These are phyloP conservation scores for Ranitomeya imitator DNA, from an alignment of 2,113 vertebrate genomes.

Conservation along the genomic window DNA sequence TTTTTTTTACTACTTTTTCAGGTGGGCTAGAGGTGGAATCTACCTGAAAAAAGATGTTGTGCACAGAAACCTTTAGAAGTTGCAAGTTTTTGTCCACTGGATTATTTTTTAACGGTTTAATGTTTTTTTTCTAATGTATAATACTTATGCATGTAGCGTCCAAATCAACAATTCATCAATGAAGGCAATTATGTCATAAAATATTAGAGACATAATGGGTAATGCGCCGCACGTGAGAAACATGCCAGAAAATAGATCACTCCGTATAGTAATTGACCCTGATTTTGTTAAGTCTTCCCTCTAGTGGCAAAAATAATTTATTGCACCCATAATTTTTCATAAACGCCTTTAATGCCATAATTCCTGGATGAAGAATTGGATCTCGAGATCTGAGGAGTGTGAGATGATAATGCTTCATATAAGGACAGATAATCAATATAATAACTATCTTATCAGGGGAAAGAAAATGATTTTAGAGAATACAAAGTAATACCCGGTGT, in stretches of 20 bases:
- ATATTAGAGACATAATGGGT: not conserved
- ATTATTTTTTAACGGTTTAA: not conserved
- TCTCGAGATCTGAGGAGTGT: conserved; percentile 18
- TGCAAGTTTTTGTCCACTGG: not conserved
- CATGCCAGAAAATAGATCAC: not conserved
- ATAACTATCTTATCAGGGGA: conserved; percentile 41
- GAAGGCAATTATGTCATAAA: not conserved
- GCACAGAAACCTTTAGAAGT: not conserved
- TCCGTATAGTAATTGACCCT: not conserved
- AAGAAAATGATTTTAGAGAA: conserved; percentile 49
- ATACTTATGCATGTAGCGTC: not conserved
- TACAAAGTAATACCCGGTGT: conserved; percentile 55
- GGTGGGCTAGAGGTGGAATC: too few relatives aligned
- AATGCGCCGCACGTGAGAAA: not conserved
- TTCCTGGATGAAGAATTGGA: conserved; percentile 40
- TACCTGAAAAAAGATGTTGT: too few relatives aligned
- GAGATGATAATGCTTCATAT: conserved; percentile 45
- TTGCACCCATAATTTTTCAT: conserved; percentile 23
- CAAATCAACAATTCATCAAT: not conserved
- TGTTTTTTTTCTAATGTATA: not conserved
- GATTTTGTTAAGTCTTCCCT: conserved; percentile 28
- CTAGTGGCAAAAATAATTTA: conserved; percentile 43
- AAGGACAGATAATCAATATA: conserved; percentile 52
- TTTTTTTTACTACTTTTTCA: too few relatives aligned
- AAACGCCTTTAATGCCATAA: conserved; percentile 42